Base-by-base conservation (phyloP, 2,888 invertebrate species). In the Margaritifera margaritifera region DNA sequence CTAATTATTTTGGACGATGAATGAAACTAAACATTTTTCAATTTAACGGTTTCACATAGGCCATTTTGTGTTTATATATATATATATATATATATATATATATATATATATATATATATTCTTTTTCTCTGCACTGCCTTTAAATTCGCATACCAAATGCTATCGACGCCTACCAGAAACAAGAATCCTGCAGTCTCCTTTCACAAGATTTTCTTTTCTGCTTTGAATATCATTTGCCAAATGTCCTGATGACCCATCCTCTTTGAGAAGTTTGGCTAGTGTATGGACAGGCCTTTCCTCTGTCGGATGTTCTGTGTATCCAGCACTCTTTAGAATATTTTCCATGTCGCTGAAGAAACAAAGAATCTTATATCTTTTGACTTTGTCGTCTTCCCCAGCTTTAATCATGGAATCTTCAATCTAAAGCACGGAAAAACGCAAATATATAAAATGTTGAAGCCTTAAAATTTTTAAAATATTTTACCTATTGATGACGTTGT, bases 101-200 rank as follows among this genome's bases (percentile, higher is more conserved):
- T 27, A 4, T 4, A 27, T 31, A 27, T 27, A 4, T 27, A 27
- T 2, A 27, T 2, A 27, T 27, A 27, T 27, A 4, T 4, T 4
- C 4, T 27, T 4, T 27, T 27, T 27, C 27, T 27, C 27, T 27
- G 27, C 27, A 27, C 27, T 27, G 27, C 4, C 54, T 4, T n/a
- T 54, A 54, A n/a, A 54, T n/a, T 20, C 54, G 2, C 54, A 22
- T 4, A 54, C 20, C 20, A 54, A 54, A n/a, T 20, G 22, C 11
- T 20, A 55, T n/a, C 3, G 6, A 8, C 25, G 68, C 71, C 66
- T 64, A 84, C 85, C 85, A 58, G 83, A 78, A 11, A 85, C 81
- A 15, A 85, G 76, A 24, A 85, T 66, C 31, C 77, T 74, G 56
- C 83, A 83, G 58, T 81, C 81, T 31, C 73, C 73, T 18, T 65